Base-by-base conservation (phyloP, 2,113 vertebrate genomes). In the Donacobius atricapilla region DNA sequence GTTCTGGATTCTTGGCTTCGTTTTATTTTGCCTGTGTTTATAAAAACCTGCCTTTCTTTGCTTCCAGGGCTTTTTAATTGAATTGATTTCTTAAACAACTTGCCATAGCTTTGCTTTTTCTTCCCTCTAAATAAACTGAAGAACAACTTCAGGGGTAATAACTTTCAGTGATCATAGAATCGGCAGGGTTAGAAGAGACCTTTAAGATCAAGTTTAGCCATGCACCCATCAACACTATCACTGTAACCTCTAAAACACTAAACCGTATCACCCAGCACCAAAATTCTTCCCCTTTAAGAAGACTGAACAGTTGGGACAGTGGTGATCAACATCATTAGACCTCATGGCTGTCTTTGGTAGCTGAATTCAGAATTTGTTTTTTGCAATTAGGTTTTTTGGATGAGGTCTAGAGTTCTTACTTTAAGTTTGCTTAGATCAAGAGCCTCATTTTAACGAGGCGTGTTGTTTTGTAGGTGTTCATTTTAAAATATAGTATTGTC, bases 41-140 rank as follows among this genome's bases (percentile, higher is more conserved):
- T 8, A 58, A 27, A 19, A 78, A 31, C 3, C 9, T 0, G 1
- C 11, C 23, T 66, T 76, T 61, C 23, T 72, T 1, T 11, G 3
- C 50, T 90, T 85, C 58, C 17, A 45, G 28, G 72, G 45, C 12
- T 54, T 64, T 57, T 81, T 11, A 21, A 60, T 48, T 50, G 6
- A n/a, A 44, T 83, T 79, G 51, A 31, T 79, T 79, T 58, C n/a
- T 51, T 75, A 37, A 92, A n/a, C 50, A 35, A 15, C 15, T 54
- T 17, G 4, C 2, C 10, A 9, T 40, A 24, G 47, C 12, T 61
- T 53, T 85, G 23, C 6, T 31, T 88, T 76, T 81, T 28, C 9
- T 57, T 69, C 7, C 10, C 11, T 79, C 37, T 33, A 23, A 70
- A 27, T 42, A 40, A 58, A 12, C 9, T 28, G 4, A 33, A 40